These are phyloP conservation scores for Onychostruthus taczanowskii DNA, from an alignment of 2,113 vertebrate species.

Conservation along the genomic window DNA sequence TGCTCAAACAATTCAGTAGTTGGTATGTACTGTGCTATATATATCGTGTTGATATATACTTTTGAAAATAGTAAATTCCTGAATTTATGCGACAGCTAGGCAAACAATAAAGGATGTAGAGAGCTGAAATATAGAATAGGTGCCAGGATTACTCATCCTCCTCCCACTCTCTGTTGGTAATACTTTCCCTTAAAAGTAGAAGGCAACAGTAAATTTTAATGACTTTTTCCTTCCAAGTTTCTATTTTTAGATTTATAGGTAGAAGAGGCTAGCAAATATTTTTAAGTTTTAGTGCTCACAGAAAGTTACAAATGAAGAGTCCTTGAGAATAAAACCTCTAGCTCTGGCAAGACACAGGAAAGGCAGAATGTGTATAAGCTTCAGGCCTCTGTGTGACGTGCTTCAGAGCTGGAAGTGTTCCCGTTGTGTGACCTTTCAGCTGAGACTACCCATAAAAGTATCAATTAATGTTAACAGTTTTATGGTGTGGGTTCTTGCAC, in stretches of 20 bases:
- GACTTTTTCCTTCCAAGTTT: neutral
- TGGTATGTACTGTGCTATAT: neutral
- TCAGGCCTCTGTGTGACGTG: neutral
- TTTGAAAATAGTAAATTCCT: conserved; percentile 37
- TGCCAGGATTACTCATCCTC: conserved; percentile 37
- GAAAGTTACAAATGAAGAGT: neutral
- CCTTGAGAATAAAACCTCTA: neutral
- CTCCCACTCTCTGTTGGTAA: neutral
- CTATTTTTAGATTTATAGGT: conserved; percentile 10
- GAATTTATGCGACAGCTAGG: neutral
- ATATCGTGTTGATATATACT: neutral
- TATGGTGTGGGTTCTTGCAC: neutral
- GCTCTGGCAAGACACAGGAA: neutral
- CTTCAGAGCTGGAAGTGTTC: neutral
- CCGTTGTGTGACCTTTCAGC: neutral
- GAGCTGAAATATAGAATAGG: conserved; percentile 14
- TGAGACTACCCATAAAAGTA: neutral
- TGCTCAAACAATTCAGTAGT: neutral
- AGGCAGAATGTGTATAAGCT: neutral
- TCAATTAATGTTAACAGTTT: neutral
- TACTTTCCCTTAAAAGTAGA: neutral
- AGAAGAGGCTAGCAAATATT: neutral
- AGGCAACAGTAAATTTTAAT: neutral
- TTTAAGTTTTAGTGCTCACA: neutral
- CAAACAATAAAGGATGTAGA: neutral